These are phyloP conservation scores for Scopus umbretta DNA, from an alignment of 2,113 vertebrate species.

Conservation along the genomic window DNA sequence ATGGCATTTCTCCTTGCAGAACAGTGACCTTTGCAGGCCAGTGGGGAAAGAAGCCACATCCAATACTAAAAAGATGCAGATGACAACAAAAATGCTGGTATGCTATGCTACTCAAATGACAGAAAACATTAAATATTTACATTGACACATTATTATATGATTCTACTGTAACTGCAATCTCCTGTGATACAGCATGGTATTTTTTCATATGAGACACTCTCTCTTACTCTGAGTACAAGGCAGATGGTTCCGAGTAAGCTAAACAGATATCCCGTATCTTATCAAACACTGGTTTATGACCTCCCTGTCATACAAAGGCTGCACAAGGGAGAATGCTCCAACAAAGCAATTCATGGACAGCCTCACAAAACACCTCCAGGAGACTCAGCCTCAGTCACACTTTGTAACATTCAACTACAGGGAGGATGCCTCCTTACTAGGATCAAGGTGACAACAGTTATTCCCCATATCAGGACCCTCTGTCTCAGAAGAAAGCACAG, in stretches of 20 bases:
- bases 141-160: not conserved
- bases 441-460: not conserved
- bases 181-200: not conserved
- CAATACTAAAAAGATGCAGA: not conserved
- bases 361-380: not conserved
- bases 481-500: not conserved
- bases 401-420: not conserved
- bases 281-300: not conserved
- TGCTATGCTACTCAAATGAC: not conserved
- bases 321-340: not conserved
- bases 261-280: not conserved
- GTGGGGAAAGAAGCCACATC: not conserved
- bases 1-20: not conserved
- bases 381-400: not conserved
- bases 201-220: not conserved
- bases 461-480: not conserved
- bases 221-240: not conserved
- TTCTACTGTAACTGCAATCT: not conserved
- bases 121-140: not conserved
- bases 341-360: not conserved
- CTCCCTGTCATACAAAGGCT: not conserved
- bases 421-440: not conserved
- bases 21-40: not conserved
- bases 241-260: not conserved
- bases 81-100: not conserved